Evolutionary conservation across 2,113 vertebrate species (phyloP).

Genomic region (Tupaia chinensis): DNA sequence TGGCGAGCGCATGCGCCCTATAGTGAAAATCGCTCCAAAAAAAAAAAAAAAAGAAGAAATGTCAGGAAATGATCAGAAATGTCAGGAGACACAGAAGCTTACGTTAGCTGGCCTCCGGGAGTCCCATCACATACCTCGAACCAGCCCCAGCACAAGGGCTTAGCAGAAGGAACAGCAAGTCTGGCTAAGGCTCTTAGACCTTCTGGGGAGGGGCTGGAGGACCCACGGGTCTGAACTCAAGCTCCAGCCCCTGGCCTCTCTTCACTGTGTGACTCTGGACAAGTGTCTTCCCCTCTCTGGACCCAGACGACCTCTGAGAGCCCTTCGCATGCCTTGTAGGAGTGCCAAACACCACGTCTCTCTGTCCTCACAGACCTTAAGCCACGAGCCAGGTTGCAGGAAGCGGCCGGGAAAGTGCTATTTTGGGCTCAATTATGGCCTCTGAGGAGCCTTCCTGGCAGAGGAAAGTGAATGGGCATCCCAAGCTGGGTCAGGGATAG

Average conservation of each 20-base stretch:
- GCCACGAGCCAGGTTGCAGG: constrained; percentile 62
- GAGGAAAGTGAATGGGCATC: constrained; percentile 36
- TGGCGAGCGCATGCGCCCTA: too few relatives aligned
- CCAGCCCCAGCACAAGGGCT: neutral
- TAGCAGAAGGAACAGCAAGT: neutral
- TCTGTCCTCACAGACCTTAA: constrained; percentile 57
- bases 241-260: neutral
- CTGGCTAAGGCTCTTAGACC: neutral
- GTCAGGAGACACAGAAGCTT: neutral
- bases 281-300: neutral
- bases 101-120: neutral
- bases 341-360: constrained; percentile 67
- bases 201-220: neutral
- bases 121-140: neutral
- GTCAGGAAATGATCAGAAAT: constrained; percentile 35
- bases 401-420: constrained; percentile 70
- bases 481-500: neutral
- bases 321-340: constrained; percentile 51
- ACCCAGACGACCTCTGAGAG: constrained; percentile 62
- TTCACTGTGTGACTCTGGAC: neutral
- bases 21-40: too few relatives aligned
- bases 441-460: constrained; percentile 41
- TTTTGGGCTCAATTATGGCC: constrained; percentile 73
- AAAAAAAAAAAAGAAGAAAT: too few relatives aligned
- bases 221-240: neutral